These are phyloP conservation scores for Gerris buenoi DNA, from an alignment of 1,140 invertebrate species.

Conservation along the genomic window DNA sequence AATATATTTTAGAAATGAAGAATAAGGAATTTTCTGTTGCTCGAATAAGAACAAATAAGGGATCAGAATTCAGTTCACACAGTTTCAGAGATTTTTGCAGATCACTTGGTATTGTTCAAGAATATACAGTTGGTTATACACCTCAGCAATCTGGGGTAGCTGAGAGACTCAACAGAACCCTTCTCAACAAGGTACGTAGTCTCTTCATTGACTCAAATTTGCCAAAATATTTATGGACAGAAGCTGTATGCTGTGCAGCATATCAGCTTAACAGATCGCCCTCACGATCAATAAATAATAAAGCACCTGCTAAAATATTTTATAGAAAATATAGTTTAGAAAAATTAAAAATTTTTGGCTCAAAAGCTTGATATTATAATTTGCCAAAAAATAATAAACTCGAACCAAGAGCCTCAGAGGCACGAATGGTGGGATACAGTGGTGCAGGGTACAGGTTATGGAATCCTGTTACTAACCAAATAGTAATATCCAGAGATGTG, in stretches of 20 bases:
- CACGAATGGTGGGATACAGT: background rate
- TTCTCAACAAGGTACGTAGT: background rate
- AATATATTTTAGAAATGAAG: background rate
- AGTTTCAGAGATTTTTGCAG: background rate
- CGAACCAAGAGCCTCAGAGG: background rate
- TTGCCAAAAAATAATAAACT: constrained; percentile 3
- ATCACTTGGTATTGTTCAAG: background rate
- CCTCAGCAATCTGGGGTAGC: background rate
- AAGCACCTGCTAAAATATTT: background rate
- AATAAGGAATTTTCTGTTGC: background rate
- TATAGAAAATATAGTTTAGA: background rate
- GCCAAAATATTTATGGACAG: constrained; percentile 3
- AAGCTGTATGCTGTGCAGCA: background rate
- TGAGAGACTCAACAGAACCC: background rate
- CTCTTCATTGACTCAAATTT: constrained; percentile 3
- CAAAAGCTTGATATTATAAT: background rate
- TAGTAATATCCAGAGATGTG: constrained; percentile 3
- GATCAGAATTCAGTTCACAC: constrained; percentile 1
- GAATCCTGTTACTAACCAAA: background rate
- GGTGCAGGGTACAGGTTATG: constrained; percentile 1
- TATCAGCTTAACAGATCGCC: background rate
- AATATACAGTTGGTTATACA: constrained; percentile 4
- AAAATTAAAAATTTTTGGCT: background rate
- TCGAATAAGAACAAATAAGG: background rate
- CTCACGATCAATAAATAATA: background rate